A percentile compares a stretch with the other conserved stretches of the same genome.
Conservation (phyloP, 2,113 vertebrate species). For the Megaleporinus macrocephalus region DNA sequence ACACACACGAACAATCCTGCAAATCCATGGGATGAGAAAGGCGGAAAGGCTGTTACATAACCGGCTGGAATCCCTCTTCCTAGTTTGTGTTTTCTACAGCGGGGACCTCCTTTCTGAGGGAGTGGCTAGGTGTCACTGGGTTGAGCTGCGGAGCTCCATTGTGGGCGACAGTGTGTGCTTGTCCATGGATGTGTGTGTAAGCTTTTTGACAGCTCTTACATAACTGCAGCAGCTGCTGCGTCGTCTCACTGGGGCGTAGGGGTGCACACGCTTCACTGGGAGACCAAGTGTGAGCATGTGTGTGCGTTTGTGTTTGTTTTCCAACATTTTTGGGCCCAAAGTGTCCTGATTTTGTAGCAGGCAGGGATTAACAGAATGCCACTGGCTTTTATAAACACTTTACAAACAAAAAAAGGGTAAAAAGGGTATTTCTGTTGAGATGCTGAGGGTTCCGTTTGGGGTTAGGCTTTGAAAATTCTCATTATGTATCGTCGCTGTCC, state of each 20-base stretch:
- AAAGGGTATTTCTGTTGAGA: too few species aligned
- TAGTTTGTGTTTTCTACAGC: slow-evolving; percentile 29
- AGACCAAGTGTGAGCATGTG: not conserved
- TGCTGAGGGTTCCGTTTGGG: too few species aligned
- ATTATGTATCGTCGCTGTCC: too few species aligned
- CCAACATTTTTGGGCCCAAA: not conserved
- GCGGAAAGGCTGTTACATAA: slow-evolving; percentile 7
- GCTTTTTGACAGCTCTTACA: slow-evolving; percentile 29
- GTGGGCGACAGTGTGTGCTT: not conserved
- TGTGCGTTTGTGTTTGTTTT: slow-evolving; percentile 5
- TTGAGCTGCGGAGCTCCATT: slow-evolving; percentile 8
- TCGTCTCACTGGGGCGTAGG: slow-evolving; percentile 37
- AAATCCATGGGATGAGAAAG: slow-evolving; percentile 15
- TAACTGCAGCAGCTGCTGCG: slow-evolving; percentile 42
- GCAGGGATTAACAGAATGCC: not conserved
- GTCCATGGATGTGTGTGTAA: not conserved
- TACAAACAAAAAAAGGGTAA: too few species aligned
- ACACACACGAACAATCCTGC: not conserved
- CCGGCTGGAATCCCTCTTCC: not conserved
- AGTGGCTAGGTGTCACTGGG: slow-evolving; percentile 25
- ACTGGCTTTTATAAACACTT: too few species aligned
- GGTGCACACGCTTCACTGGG: not conserved
- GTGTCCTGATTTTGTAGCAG: not conserved
- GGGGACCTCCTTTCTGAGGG: slow-evolving; percentile 32
- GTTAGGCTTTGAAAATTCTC: too few species aligned